Evolutionary conservation across 1,140 invertebrate genomes (phyloP).

Genomic region (Chrysomallon squamiferum): DNA sequence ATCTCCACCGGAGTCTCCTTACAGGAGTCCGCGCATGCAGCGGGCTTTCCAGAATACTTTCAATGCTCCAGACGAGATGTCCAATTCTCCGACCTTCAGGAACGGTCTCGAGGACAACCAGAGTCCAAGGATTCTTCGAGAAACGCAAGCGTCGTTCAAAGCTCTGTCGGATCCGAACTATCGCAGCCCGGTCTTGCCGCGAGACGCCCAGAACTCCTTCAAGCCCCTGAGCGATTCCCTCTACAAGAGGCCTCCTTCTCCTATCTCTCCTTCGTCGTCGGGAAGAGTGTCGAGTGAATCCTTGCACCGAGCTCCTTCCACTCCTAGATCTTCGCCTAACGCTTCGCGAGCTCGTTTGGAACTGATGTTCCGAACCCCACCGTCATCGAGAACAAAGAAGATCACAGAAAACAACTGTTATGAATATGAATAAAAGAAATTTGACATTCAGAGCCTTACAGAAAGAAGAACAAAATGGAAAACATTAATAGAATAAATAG

Average conservation of each 20-base stretch:
- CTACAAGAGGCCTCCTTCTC: constrained; percentile 32
- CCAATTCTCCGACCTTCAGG: background rate
- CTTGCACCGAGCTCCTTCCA: constrained; percentile 24
- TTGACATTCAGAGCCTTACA: too few relatives aligned
- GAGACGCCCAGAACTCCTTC: constrained; percentile 17
- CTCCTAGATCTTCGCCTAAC: constrained; percentile 24
- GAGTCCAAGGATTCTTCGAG: constrained; percentile 8
- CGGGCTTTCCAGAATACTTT: constrained; percentile 15
- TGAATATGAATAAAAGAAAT: constrained; percentile 31
- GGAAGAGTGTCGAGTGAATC: constrained; percentile 26
- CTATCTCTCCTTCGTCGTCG: constrained; percentile 23
- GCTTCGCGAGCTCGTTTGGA: constrained; percentile 24
- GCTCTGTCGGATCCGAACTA: constrained; percentile 11
- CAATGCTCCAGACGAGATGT: constrained; percentile 3
- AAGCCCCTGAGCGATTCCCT: constrained; percentile 25
- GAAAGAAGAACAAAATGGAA: too few relatives aligned
- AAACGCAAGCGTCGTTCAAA: constrained; percentile 16
- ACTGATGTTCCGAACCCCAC: constrained; percentile 22
- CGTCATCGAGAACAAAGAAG: constrained; percentile 17
- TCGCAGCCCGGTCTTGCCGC: background rate
- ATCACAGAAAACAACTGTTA: constrained; percentile 24
- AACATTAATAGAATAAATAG: too few relatives aligned
- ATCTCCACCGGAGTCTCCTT: constrained; percentile 20
- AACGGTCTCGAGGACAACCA: background rate
- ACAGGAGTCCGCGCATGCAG: constrained; percentile 17